These are phyloP conservation scores for Etia nguti DNA, from an alignment of 2,113 vertebrate genomes.

Conservation along the genomic window DNA sequence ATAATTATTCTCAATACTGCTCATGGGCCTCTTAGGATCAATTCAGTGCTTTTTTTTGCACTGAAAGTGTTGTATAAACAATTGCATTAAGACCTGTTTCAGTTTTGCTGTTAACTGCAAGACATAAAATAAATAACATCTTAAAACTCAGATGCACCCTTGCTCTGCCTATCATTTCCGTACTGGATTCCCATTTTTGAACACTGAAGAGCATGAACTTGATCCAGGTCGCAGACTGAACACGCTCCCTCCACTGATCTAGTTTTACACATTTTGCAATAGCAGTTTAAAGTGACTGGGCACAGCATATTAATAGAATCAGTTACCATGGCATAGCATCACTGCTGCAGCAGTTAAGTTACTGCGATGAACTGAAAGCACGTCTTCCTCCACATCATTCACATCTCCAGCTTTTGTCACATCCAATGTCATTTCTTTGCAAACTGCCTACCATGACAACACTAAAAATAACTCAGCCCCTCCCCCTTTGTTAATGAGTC, in stretches of 20 bases:
- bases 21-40: background rate
- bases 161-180: background rate
- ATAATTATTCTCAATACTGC: slow-evolving; percentile 12
- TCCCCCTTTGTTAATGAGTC: slow-evolving; percentile 4
- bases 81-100: background rate
- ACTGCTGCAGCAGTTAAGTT: background rate
- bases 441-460: slow-evolving; percentile 49
- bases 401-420: slow-evolving; percentile 33
- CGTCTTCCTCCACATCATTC: background rate
- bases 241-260: accelerated
- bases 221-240: background rate
- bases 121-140: background rate
- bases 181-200: background rate
- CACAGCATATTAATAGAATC: slow-evolving; percentile 15
- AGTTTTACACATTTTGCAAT: background rate
- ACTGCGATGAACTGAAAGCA: background rate
- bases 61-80: background rate
- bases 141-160: background rate
- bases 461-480: slow-evolving; percentile 36
- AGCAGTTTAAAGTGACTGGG: background rate
- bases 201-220: background rate
- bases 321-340: background rate
- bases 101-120: background rate
- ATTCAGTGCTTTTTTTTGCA: background rate
- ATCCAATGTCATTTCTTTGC: background rate